phyloP scores from a whole-genome alignment of 2,888 invertebrate genomes.

The Encarsia formosa region DNA sequence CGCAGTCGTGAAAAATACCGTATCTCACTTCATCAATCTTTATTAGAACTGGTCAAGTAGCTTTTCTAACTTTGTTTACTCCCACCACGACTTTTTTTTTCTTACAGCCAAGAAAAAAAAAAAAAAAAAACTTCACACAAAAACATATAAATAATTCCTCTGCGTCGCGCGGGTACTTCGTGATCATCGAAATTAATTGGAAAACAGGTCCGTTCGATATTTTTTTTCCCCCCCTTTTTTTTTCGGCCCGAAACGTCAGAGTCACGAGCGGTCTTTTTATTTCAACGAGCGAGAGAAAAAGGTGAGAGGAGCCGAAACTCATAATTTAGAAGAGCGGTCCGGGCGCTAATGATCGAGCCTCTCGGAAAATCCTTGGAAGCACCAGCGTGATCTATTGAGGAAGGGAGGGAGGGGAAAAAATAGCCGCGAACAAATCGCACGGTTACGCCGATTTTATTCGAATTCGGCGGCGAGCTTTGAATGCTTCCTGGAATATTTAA shows the following conservation, averaged over 20 bases:
- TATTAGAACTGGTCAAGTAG: too few species aligned
- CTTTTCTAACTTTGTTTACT: too few species aligned
- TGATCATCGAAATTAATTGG: slow-evolving; percentile 14
- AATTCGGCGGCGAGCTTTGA: too few species aligned
- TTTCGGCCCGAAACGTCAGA: neutral
- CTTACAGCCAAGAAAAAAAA: too few species aligned
- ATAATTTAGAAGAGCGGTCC: slow-evolving; percentile 10
- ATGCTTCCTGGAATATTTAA: too few species aligned
- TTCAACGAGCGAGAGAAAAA: slow-evolving; percentile 10
- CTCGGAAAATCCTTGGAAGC: slow-evolving; percentile 5
- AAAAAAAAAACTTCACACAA: too few species aligned
- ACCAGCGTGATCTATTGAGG: neutral
- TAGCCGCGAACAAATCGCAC: slow-evolving; percentile 41
- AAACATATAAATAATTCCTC: too few species aligned
- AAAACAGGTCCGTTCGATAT: slow-evolving; percentile 6
- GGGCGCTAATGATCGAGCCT: neutral
- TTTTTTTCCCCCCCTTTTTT: slow-evolving; percentile 4
- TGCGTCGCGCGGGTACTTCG: too few species aligned
- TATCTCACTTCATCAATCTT: too few species aligned
- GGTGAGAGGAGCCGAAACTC: slow-evolving; percentile 17
- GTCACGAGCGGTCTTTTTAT: slow-evolving; percentile 13
- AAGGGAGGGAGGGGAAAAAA: slow-evolving; percentile 37
- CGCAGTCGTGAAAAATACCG: too few species aligned
- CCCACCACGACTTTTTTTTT: too few species aligned
- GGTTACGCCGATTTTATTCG: slow-evolving; percentile 3